These are phyloP conservation scores for Salvator merianae DNA, from an alignment of 2,113 vertebrate genomes.

Conservation along the genomic window DNA sequence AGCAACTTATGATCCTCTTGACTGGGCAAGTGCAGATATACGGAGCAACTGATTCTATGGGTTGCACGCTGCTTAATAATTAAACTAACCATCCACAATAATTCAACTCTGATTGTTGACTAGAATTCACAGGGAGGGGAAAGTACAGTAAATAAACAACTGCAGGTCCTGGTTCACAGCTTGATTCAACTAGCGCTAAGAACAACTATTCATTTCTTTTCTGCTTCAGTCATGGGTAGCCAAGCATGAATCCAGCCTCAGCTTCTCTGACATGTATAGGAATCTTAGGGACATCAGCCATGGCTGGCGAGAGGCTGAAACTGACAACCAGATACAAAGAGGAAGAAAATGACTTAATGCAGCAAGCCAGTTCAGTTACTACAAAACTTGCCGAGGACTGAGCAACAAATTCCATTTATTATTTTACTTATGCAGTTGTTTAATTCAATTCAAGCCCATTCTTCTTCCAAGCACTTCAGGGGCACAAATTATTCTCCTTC, in stretches of 20 bases:
- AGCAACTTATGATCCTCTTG: neutral
- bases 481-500: too few species aligned
- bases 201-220: neutral
- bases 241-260: neutral
- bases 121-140: neutral
- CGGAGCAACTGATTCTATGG: neutral
- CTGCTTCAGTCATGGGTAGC: neutral
- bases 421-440: too few species aligned
- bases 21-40: neutral
- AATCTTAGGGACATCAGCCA: neutral
- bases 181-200: neutral
- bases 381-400: neutral
- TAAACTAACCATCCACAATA: neutral
- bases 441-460: too few species aligned
- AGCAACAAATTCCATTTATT: too few species aligned
- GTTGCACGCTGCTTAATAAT: neutral
- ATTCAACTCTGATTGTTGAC: fast-evolving
- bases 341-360: neutral
- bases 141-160: neutral
- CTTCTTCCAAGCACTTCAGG: too few species aligned
- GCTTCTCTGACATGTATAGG: constrained; percentile 10
- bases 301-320: neutral
- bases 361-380: neutral
- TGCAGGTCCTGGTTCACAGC: fast-evolving
- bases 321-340: neutral